Percentiles rank a stretch among this genome's conserved stretches.
Evolutionary conservation across 1,140 invertebrate species (phyloP).

Genomic region (Phthorimaea operculella): DNA sequence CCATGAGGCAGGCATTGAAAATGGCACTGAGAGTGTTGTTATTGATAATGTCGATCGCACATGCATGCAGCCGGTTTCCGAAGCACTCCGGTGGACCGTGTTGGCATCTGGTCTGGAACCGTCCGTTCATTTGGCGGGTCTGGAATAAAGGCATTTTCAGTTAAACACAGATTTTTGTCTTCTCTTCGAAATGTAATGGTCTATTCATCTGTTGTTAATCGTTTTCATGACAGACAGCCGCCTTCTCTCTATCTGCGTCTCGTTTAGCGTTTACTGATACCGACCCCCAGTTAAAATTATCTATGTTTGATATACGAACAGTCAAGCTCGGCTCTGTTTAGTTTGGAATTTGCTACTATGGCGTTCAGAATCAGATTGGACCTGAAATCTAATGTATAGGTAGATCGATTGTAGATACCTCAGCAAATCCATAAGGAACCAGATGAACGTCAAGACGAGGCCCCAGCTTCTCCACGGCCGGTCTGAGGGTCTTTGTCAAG

Average conservation of each 20-base stretch:
- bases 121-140: background rate
- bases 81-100: conserved; percentile 73
- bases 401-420: conserved; percentile 67
- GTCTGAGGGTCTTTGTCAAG: conserved; percentile 69
- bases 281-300: too few relatives aligned
- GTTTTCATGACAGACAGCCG: background rate
- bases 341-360: too few relatives aligned
- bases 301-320: too few relatives aligned
- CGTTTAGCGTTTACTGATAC: background rate
- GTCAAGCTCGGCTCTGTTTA: too few relatives aligned
- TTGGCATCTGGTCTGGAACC: conserved; percentile 64
- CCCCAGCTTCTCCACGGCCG: conserved; percentile 59
- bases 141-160: background rate
- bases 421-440: conserved; percentile 83
- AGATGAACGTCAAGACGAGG: conserved; percentile 65
- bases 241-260: background rate
- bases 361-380: too few relatives aligned
- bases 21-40: conserved; percentile 22
- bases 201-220: background rate
- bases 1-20: conserved; percentile 33
- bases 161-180: background rate
- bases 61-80: conserved; percentile 73
- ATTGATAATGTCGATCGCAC: conserved; percentile 59
- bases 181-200: background rate
- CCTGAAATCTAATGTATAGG: too few relatives aligned